A percentile compares a stretch with the other conserved stretches of the same genome.
Evolutionary conservation across 2,888 invertebrate species (phyloP).

Genomic region (Drosophila mettleri): DNA sequence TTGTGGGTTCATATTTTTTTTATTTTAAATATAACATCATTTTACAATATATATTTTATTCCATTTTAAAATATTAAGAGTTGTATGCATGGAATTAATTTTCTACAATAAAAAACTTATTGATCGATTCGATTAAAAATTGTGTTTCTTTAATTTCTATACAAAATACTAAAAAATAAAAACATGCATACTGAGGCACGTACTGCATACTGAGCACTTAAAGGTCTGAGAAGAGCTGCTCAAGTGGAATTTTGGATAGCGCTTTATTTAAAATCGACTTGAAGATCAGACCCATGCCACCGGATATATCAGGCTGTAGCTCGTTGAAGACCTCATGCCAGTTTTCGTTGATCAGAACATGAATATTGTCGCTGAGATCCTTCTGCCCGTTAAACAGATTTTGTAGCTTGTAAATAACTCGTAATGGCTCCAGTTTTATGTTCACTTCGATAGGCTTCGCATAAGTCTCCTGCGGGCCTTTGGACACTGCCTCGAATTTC

Average conservation of each 20-base stretch:
- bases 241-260: conserved; percentile 82
- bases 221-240: conserved; percentile 58
- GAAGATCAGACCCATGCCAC: conserved; percentile 81
- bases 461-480: conserved; percentile 59
- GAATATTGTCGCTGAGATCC: conserved; percentile 85
- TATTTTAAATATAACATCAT: neutral
- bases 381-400: conserved; percentile 85
- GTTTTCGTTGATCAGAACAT: conserved; percentile 84
- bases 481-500: conserved; percentile 46
- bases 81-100: no score
- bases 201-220: conserved; percentile 3
- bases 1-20: neutral
- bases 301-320: conserved; percentile 80
- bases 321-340: conserved; percentile 85
- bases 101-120: conserved; percentile 11
- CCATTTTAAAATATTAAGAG: neutral
- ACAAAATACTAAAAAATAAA: conserved; percentile 7
- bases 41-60: neutral
- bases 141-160: neutral
- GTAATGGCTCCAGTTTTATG: conserved; percentile 61
- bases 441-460: conserved; percentile 49
- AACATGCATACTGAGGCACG: neutral
- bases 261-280: conserved; percentile 80
- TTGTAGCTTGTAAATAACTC: conserved; percentile 62
- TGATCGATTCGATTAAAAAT: neutral